A percentile compares a stretch with the other conserved stretches of the same genome.
These are phyloP conservation scores for Psittacara wagleri DNA, from an alignment of 2,113 vertebrate genomes.

Conservation along the genomic window DNA sequence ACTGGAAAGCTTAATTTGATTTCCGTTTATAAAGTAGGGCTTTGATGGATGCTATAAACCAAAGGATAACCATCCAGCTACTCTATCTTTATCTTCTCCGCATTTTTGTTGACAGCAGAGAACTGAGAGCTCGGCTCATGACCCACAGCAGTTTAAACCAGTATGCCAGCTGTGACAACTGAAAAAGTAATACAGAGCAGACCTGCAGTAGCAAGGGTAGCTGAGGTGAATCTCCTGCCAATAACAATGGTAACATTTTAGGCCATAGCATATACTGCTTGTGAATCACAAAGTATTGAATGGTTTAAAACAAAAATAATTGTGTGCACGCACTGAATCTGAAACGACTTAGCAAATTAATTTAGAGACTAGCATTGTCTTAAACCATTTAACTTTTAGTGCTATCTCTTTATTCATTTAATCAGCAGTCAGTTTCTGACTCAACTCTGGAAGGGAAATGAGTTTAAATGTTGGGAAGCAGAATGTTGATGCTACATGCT, in stretches of 20 bases:
- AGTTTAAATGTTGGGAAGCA: background rate
- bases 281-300: background rate
- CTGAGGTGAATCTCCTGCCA: background rate
- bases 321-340: background rate
- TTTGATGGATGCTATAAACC: conserved; percentile 55
- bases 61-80: conserved; percentile 47
- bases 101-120: conserved; percentile 27
- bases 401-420: background rate
- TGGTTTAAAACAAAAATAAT: background rate
- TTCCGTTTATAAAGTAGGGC: conserved; percentile 33
- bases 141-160: conserved; percentile 12
- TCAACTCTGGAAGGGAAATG: background rate
- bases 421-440: background rate
- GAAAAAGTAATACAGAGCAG: background rate
- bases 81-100: conserved; percentile 5
- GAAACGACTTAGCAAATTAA: background rate
- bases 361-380: background rate
- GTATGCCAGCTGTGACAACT: conserved; percentile 13
- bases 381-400: background rate
- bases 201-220: background rate
- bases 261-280: background rate
- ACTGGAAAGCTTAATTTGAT: conserved; percentile 57
- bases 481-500: background rate
- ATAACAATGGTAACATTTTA: background rate
- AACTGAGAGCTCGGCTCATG: conserved; percentile 15